These are phyloP conservation scores for Haliaeetus leucogaster DNA, from an alignment of 2,113 vertebrate species.

Conservation along the genomic window DNA sequence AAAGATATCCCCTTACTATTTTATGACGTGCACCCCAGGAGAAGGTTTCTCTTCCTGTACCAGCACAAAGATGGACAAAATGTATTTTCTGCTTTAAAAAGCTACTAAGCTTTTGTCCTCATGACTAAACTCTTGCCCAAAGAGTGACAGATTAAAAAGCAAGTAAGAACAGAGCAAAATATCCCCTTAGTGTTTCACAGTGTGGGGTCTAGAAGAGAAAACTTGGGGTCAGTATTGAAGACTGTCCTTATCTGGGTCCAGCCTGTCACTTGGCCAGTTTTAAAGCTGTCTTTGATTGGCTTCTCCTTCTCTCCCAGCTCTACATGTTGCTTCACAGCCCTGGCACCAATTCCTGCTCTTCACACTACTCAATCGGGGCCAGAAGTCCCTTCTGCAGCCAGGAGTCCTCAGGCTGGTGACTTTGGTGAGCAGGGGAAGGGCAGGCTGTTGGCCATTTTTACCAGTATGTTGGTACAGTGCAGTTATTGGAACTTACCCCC, in stretches of 20 bases:
- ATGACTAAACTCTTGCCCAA: neutral
- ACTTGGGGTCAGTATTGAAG: neutral
- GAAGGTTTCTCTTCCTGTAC: neutral
- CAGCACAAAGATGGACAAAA: neutral
- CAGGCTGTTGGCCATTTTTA: neutral
- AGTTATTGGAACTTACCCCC: neutral
- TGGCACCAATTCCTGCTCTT: conserved; percentile 88
- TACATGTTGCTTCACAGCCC: conserved; percentile 81
- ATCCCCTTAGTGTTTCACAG: neutral
- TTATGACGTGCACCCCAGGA: neutral
- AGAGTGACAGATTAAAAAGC: neutral
- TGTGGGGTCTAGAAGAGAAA: neutral
- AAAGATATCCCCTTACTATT: conserved; percentile 1
- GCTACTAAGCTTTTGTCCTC: neutral
- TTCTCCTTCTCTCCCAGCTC: conserved; percentile 70
- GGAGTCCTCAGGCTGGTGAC: conserved; percentile 84
- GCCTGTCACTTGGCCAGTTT: neutral
- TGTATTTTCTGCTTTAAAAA: neutral
- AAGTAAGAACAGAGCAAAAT: neutral
- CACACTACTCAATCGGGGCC: conserved; percentile 75
- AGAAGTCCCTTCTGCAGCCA: conserved; percentile 80
- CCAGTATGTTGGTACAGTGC: neutral
- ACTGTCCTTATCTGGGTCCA: neutral
- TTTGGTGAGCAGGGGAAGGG: conserved; percentile 75
- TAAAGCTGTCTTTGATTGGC: neutral